A percentile compares a stretch with the other conserved stretches of the same genome.
Conservation (phyloP, 2,113 vertebrate genomes). For the Eubucco bourcierii region DNA sequence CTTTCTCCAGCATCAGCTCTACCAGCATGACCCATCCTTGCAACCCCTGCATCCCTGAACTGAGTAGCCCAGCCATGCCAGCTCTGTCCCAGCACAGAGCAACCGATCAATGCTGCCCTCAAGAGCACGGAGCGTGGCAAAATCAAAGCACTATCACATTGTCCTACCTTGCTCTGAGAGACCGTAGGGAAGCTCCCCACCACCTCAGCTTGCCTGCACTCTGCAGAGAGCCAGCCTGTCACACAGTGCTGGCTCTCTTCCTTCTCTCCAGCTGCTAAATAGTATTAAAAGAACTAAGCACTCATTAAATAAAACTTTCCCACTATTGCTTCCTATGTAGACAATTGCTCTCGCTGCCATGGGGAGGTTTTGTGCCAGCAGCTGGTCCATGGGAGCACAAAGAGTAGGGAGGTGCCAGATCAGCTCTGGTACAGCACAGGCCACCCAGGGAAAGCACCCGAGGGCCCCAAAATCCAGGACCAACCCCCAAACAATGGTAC, state of each 20-base stretch:
- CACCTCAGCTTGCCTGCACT: neutral
- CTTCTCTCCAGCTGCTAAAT: slow-evolving; percentile 69
- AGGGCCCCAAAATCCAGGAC: neutral
- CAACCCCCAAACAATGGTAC: neutral
- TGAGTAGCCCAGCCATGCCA: accelerated
- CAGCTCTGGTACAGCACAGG: neutral
- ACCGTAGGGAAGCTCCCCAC: neutral
- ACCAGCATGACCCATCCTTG: neutral
- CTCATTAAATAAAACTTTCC: slow-evolving; percentile 68
- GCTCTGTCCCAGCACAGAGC: neutral
- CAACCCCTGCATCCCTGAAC: neutral
- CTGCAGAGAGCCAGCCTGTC: neutral
- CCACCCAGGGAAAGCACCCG: neutral
- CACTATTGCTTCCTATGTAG: slow-evolving; percentile 55
- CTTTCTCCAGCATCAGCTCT: neutral
- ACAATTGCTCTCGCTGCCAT: slow-evolving; percentile 58
- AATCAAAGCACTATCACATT: neutral
- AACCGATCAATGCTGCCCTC: neutral
- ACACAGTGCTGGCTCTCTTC: slow-evolving; percentile 15
- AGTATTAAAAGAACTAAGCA: slow-evolving; percentile 66
- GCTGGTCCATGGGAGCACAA: neutral
- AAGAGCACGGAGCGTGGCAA: neutral
- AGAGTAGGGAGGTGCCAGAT: neutral
- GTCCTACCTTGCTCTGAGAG: neutral
- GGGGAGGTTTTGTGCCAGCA: neutral